Evolutionary conservation across 2,113 vertebrate species (phyloP).

Genomic region (Hiodon alosoides): DNA sequence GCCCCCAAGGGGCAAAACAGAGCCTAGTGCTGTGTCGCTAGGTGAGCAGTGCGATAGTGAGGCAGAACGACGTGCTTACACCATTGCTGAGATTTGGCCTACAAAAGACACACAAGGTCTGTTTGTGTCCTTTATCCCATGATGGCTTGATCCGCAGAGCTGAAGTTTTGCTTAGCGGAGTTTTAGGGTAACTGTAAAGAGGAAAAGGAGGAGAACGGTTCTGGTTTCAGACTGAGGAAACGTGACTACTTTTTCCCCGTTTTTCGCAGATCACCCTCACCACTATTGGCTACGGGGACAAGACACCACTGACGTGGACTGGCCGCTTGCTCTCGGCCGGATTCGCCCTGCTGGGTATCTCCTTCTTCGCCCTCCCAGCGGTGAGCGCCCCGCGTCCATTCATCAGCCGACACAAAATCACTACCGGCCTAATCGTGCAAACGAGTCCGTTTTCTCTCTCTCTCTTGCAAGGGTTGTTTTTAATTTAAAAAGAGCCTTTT

Average conservation of each 20-base stretch:
- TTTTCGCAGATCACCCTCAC: conserved; percentile 87
- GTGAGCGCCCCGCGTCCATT: conserved; percentile 65
- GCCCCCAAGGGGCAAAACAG: no score
- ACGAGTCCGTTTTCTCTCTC: background rate
- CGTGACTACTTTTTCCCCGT: background rate
- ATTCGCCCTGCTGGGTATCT: conserved; percentile 96
- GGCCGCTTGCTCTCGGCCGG: conserved; percentile 90
- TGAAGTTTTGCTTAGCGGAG: no score
- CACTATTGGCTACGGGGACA: conserved; percentile 97
- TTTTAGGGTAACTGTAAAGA: no score
- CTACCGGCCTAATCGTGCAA: no score
- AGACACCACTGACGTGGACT: conserved; percentile 95
- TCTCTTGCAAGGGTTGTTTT: background rate
- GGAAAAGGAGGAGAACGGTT: no score
- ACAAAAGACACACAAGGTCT: no score
- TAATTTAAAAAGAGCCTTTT: background rate
- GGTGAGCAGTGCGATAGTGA: no score
- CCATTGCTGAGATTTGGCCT: no score
- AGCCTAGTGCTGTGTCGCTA: no score
- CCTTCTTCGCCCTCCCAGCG: conserved; percentile 95
- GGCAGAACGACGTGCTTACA: no score
- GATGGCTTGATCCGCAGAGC: no score
- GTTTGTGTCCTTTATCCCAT: no score
- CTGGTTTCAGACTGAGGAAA: background rate
- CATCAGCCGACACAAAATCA: background rate